Evolutionary conservation across 2,797 vertebrate species (phyloP), one percentile per base, ranked within the genome.

Genomic region (Kryptolebias ocellatus): DNA sequence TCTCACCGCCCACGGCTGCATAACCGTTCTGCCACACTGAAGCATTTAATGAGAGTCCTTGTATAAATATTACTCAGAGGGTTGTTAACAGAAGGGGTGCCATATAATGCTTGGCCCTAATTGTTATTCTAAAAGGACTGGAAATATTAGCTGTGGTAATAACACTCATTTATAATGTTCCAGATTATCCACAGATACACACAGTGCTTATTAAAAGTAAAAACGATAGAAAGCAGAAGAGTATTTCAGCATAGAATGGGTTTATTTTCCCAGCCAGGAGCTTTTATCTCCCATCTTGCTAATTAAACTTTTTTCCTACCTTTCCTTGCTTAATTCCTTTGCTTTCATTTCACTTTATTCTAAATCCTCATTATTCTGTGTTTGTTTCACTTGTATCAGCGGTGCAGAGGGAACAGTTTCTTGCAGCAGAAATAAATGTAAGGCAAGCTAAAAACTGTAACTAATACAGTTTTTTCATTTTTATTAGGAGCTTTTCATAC

Each of bases 21-120:
- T 63, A 68, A 66, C 72, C 78, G 70, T 86, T 90, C 83, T 79
- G 83, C 83, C 74, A 91, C 77, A 62, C 52, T 79, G 80, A 80
- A 59, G 81, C 60, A 78, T 76, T 82, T 91, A 89, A 92, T 90
- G 73, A 65, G 72, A 83, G 44, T 70, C 61, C 62, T 70, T 47
- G 45, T 83, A 62, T 76, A 63, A 83, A 84, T 62, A 74, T 60
- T 31, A 60, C 34, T 69, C 53, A 42, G 71, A 75, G 7, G 53
- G 71, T 60, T 56, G 29, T n/a, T 70, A 47, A 50, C 45, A 66
- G 57, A 76, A 20, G 9, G 16, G 37, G 31, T 14, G 24, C 68
- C 54, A 56, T 45, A 27, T 20, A 37, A 49, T 55, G 53, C 60
- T 61, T 53, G 27, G 49, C 29, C 68, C 46, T 67, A 29, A 56